A percentile compares a stretch with the other conserved stretches of the same genome.
Conservation (phyloP, 2,113 vertebrate genomes). For the Pampusana beccarii region DNA sequence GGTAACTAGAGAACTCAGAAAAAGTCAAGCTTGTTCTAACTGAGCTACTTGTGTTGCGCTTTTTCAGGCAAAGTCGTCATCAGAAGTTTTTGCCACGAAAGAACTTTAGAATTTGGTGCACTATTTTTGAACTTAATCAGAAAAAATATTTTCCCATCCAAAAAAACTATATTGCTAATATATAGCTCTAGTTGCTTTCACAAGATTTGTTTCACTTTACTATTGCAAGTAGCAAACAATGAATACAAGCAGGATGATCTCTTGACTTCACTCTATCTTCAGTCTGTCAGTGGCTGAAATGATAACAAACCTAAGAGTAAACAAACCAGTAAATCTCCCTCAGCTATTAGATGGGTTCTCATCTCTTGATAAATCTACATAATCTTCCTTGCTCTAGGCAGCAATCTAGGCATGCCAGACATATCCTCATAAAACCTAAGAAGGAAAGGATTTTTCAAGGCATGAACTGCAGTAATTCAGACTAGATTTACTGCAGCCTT, state of each 20-base stretch:
- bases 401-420: conserved; percentile 6
- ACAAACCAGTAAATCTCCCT: conserved; percentile 53
- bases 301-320: conserved; percentile 26
- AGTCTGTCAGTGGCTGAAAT: not conserved
- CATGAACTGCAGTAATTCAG: not conserved
- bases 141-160: not conserved
- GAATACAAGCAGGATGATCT: not conserved
- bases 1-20: not conserved
- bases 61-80: not conserved
- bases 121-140: not conserved
- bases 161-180: not conserved
- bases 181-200: not conserved
- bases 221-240: not conserved
- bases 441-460: not conserved
- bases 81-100: not conserved
- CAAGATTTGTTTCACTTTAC: not conserved
- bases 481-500: not conserved
- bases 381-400: conserved; percentile 32
- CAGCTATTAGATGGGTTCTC: conserved; percentile 12
- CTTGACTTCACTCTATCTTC: conserved; percentile 17
- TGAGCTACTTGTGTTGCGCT: not conserved
- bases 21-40: not conserved
- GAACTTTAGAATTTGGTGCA: not conserved
- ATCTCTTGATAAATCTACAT: conserved; percentile 32
- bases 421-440: not conserved